Conservation (phyloP, 2,113 vertebrate genomes). For the Halichoeres trimaculatus region DNA sequence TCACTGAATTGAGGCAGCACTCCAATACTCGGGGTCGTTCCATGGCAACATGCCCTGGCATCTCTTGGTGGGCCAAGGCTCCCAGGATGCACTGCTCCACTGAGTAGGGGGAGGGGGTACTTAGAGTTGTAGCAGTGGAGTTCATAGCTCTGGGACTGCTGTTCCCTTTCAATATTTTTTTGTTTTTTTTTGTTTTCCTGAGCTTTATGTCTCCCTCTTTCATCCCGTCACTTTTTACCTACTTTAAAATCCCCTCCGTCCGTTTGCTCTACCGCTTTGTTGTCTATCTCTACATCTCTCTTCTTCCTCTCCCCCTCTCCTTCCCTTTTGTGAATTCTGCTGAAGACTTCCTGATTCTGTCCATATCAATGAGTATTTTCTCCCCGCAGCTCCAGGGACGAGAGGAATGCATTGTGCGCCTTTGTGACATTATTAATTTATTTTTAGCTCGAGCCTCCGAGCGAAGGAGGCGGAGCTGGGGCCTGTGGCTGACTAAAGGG, state of each 20-base stretch:
- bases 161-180: not conserved
- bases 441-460: conserved; percentile 74
- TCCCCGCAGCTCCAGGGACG: conserved; percentile 61
- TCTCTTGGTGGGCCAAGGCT: conserved; percentile 34
- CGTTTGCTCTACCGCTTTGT: conserved; percentile 17
- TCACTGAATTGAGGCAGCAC: conserved; percentile 40
- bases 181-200: conserved; percentile 19
- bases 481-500: conserved; percentile 48
- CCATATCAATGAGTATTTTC: conserved; percentile 79
- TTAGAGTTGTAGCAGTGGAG: not conserved
- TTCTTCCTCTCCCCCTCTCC: conserved; percentile 20
- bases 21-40: conserved; percentile 30
- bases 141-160: not conserved
- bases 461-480: conserved; percentile 43
- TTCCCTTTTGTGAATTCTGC: conserved; percentile 37
- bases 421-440: conserved; percentile 83
- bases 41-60: conserved; percentile 59
- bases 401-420: conserved; percentile 83
- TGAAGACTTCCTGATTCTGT: conserved; percentile 76
- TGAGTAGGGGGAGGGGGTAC: conserved; percentile 7
- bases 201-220: conserved; percentile 8
- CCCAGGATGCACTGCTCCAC: conserved; percentile 28
- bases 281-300: conserved; percentile 28
- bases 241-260: conserved; percentile 46
- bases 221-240: conserved; percentile 39